Base-by-base conservation (phyloP, 1,140 invertebrate species). In the Cephus cinctus region DNA sequence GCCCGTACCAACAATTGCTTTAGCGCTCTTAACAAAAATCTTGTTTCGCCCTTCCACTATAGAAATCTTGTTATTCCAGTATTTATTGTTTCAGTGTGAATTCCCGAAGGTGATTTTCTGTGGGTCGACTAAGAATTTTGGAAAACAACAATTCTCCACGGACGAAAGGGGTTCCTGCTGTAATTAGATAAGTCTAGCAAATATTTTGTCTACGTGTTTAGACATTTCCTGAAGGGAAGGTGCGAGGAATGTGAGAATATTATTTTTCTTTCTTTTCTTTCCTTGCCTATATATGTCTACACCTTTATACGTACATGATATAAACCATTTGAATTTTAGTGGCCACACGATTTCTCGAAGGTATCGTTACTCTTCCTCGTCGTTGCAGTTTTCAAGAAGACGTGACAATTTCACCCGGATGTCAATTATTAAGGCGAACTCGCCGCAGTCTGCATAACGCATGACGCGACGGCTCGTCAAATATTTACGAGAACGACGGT, bases 391-490 rank as follows among this genome's bases (percentile, higher is more conserved):
- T n/a, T n/a, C n/a, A n/a, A n/a, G n/a, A n/a, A n/a, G n/a, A n/a
- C n/a, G n/a, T n/a, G n/a, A n/a, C n/a, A n/a, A n/a, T n/a, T n/a
- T n/a, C n/a, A n/a, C n/a, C n/a, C n/a, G n/a, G n/a, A n/a, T n/a
- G n/a, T n/a, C n/a, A n/a, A 40, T 40, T 40, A 40, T 40, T 40
- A 19, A 40, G 25, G 25, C 19, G 2, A 11, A 40, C 38, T 11
- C 38, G 20, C n/a, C 38, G 25, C 38, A 22, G 6, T 15, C 18
- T 38, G 35, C 18, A 38, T 38, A 20, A 38, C 16, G 5, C 35
- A 38, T 38, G 35, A 16, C 16, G 15, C 21, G 16, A 12, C 19
- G 11, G 16, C 38, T 40, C 25, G 25, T 40, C 38, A 40, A 40
- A n/a, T 40, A 40, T 40, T 40, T 6, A 40, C 15, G 19, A 22